A percentile compares a stretch with the other conserved stretches of the same genome.
These are phyloP conservation scores for Cancer borealis DNA, from an alignment of 2,888 invertebrate genomes.

Conservation along the genomic window DNA sequence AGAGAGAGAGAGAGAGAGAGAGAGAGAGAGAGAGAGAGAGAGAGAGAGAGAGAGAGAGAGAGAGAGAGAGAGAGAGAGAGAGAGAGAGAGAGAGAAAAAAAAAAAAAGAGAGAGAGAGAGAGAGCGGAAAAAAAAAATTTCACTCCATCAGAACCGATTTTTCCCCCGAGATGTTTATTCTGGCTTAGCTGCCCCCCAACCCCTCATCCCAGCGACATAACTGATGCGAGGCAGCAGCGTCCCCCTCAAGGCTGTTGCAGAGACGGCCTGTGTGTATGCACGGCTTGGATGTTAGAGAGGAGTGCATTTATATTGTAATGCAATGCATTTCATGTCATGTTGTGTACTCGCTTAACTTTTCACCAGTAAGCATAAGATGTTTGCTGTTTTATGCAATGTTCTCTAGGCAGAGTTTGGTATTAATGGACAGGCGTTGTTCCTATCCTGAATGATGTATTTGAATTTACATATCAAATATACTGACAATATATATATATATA, in stretches of 20 bases:
- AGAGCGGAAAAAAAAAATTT: no score
- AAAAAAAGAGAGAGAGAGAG: no score
- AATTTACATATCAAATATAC: not conserved
- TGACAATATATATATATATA: not conserved
- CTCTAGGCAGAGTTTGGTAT: not conserved
- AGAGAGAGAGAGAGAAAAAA: no score
- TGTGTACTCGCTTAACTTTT: no score
- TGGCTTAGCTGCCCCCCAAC: not conserved
- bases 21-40: no score
- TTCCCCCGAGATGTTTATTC: conserved; percentile 21
- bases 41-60: no score
- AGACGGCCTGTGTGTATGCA: not conserved
- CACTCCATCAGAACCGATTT: conserved; percentile 32
- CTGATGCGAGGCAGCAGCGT: not conserved
- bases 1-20: no score
- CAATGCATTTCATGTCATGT: not conserved
- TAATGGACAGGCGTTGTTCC: not conserved
- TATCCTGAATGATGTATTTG: not conserved
- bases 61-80: no score
- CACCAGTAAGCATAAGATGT: no score
- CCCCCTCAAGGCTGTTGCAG: not conserved
- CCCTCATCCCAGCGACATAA: conserved; percentile 17
- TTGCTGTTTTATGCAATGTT: not conserved
- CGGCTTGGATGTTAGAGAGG: not conserved
- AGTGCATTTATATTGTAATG: not conserved